Conservation (phyloP, 2,888 invertebrate species). For the Aelia acuminata region DNA sequence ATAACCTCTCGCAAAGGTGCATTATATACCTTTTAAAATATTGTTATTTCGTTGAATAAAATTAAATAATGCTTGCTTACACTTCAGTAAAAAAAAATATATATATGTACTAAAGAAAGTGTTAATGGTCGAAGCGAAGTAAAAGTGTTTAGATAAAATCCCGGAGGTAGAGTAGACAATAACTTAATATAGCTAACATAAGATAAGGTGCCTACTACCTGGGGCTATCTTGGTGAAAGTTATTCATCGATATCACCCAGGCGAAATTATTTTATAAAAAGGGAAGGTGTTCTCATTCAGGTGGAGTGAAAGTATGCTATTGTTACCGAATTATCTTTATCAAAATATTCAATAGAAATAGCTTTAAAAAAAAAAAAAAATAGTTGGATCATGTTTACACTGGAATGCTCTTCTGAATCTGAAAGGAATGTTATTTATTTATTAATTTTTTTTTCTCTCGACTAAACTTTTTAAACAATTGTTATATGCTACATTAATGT, state of each 20-base stretch:
- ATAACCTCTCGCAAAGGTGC: too few species aligned
- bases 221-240: not conserved
- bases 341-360: not conserved
- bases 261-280: slow-evolving; percentile 4
- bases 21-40: too few species aligned
- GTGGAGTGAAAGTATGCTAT: not conserved
- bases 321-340: not conserved
- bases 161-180: not conserved
- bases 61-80: too few species aligned
- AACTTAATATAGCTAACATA: not conserved
- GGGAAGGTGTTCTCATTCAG: slow-evolving; percentile 1
- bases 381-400: too few species aligned
- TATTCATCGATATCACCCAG: not conserved
- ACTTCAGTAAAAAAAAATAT: too few species aligned
- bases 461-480: too few species aligned
- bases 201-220: not conserved
- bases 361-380: not conserved
- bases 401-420: too few species aligned
- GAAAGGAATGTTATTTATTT: too few species aligned
- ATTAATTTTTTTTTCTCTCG: too few species aligned
- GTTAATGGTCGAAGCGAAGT: not conserved
- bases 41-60: too few species aligned
- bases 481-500: too few species aligned
- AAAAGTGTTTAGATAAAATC: not conserved
- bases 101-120: too few species aligned